Evolutionary conservation across 2,113 vertebrate genomes (phyloP), one percentile per base, ranked within the genome.

Genomic region (Larimichthys crocea): DNA sequence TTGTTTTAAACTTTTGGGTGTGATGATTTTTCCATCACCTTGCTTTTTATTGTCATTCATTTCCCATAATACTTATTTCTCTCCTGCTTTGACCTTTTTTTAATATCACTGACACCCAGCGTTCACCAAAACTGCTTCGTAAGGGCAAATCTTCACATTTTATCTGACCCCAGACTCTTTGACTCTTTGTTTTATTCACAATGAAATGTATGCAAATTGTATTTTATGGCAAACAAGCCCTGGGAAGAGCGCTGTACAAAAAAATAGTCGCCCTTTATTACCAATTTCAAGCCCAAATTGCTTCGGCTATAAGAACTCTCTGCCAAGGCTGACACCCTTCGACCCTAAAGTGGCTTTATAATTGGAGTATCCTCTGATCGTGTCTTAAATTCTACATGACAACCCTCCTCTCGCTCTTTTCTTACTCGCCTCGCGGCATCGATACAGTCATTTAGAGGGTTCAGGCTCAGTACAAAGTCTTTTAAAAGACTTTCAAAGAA

Each of bases 221-320:
- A 66, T 56, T 87, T 81, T 79, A 55, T 81, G 63, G 48, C 83
- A 75, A 77, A 64, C 40, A 70, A 19, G 57, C 66, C 53, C 46
- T 46, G 49, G 40, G 73, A 74, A 63, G 35, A 86, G 66, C 20
- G 16, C 48, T n/a, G 48, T 53, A 31, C 22, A 62, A 74, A 62
- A 70, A 55, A 77, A 69, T 55, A 26, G 56, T 62, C 55, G 52
- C 35, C 65, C 14, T 76, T 83, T 82, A 83, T 80, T 73, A 71
- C 59, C 62, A 83, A 74, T 86, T 84, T 76, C 42, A 50, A 63
- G 40, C 62, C 52, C 22, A 88, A 77, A 88, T 85, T 82, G 71
- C 83, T 80, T 44, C 60, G 16, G 56, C 70, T 60, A 17, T 56
- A 40, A 77, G 80, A 84, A 49, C 52, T 19, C 61, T 82, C 46